phyloP scores from a whole-genome alignment of 2,797 vertebrate species.

The Tragelaphus eurycerus region DNA sequence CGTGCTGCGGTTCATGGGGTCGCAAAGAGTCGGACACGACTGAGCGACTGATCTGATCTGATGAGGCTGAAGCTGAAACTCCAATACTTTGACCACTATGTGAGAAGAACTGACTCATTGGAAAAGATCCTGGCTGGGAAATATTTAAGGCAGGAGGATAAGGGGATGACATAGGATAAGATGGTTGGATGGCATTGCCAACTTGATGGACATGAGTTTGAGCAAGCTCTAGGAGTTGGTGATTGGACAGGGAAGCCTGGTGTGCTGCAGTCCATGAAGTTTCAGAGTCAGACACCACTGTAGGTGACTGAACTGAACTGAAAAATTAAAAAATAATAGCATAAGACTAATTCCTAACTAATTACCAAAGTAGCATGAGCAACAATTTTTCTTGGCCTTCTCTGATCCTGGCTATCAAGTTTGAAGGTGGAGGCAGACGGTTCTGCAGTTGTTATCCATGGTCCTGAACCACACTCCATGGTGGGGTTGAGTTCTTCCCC shows the following conservation, averaged over 20 bases:
- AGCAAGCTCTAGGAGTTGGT: background rate
- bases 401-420: background rate
- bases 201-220: background rate
- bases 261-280: background rate
- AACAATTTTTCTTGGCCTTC: background rate
- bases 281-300: background rate
- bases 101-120: background rate
- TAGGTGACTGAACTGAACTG: background rate
- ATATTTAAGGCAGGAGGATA: background rate
- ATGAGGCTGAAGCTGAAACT: background rate
- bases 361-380: background rate
- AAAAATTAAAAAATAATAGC: background rate
- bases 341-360: background rate
- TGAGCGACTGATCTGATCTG: too few relatives aligned
- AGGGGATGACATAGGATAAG: background rate
- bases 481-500: background rate
- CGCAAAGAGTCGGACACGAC: too few relatives aligned
- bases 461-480: constrained; percentile 31
- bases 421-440: background rate
- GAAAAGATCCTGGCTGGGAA: background rate
- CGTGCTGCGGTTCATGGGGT: too few relatives aligned
- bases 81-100: background rate
- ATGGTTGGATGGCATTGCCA: background rate
- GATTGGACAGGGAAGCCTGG: background rate
- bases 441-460: constrained; percentile 44